Evolutionary conservation across 2,888 invertebrate genomes (phyloP).

Genomic region (Cerceris ruficornis): DNA sequence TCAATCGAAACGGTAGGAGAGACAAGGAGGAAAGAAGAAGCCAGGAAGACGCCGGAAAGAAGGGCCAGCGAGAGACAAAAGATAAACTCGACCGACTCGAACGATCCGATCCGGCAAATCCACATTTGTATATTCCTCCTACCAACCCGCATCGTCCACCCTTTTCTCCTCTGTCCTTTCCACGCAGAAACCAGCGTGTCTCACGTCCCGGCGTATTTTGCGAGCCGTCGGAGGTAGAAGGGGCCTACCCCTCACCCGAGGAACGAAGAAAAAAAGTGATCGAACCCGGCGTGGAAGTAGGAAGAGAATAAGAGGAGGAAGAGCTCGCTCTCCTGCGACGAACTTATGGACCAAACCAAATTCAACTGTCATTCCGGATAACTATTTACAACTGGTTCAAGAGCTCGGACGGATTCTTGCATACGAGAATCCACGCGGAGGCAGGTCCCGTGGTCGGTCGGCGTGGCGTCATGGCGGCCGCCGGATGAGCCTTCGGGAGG

Average conservation of each 20-base stretch:
- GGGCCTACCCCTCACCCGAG: background rate
- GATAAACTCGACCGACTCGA: conserved; percentile 70
- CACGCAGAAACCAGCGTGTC: conserved; percentile 18
- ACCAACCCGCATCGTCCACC: conserved; percentile 41
- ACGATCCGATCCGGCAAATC: conserved; percentile 74
- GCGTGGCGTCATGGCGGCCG: conserved; percentile 16
- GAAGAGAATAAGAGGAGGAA: background rate
- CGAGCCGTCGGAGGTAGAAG: conserved; percentile 48
- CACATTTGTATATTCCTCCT: conserved; percentile 76
- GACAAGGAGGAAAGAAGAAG: conserved; percentile 35
- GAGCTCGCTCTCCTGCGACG: conserved; percentile 57
- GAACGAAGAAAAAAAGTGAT: conserved; percentile 10
- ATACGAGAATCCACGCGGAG: conserved; percentile 60
- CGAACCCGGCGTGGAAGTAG: conserved; percentile 26
- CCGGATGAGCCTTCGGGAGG: conserved; percentile 21
- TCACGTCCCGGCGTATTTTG: conserved; percentile 46
- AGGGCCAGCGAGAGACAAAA: conserved; percentile 70
- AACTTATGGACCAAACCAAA: conserved; percentile 69
- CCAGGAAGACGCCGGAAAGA: background rate
- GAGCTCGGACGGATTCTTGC: conserved; percentile 68
- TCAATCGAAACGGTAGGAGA: conserved; percentile 68
- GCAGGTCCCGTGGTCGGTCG: conserved; percentile 20
- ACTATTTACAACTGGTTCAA: conserved; percentile 75
- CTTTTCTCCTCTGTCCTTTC: conserved; percentile 17
- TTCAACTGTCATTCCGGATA: conserved; percentile 77